Conservation (phyloP, 2,797 vertebrate species). For the Chelon labrosus region DNA sequence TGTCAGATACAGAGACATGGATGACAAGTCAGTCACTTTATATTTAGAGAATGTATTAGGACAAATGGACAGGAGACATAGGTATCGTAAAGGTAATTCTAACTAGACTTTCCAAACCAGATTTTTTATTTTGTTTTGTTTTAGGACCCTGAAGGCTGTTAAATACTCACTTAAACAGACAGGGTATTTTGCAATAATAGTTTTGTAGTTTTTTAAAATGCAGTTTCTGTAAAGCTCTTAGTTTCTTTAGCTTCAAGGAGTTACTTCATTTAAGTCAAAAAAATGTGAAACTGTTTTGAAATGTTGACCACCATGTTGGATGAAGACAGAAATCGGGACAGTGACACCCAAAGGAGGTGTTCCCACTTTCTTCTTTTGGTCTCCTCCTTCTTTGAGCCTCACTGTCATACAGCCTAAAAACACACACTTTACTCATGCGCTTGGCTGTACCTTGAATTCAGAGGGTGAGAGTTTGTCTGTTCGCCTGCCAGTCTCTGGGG, state of each 20-base stretch:
- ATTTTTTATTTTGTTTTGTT: too few species aligned
- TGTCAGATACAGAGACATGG: too few species aligned
- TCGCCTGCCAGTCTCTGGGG: conserved; percentile 83
- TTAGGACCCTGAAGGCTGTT: conserved; percentile 4
- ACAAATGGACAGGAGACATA: too few species aligned
- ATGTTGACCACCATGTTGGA: neutral
- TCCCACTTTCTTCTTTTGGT: conserved; percentile 3
- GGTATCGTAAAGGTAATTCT: too few species aligned
- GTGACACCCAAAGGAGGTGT: neutral
- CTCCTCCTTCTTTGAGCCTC: neutral
- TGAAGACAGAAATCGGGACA: conserved; percentile 3
- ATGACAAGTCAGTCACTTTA: too few species aligned
- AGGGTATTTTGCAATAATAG: neutral
- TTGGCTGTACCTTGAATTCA: conserved; percentile 91
- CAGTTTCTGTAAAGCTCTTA: too few species aligned
- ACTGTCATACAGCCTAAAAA: conserved; percentile 4
- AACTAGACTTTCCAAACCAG: too few species aligned
- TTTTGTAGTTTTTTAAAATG: neutral
- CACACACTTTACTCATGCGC: neutral
- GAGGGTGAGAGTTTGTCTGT: conserved; percentile 92
- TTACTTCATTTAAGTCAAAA: too few species aligned
- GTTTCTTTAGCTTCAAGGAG: too few species aligned
- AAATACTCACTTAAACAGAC: neutral
- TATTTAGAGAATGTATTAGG: too few species aligned
- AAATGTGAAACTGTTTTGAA: too few species aligned